A percentile compares a stretch with the other conserved stretches of the same genome.
Conservation (phyloP, 2,888 invertebrate species). For the Exephanes ischioxanthus region DNA sequence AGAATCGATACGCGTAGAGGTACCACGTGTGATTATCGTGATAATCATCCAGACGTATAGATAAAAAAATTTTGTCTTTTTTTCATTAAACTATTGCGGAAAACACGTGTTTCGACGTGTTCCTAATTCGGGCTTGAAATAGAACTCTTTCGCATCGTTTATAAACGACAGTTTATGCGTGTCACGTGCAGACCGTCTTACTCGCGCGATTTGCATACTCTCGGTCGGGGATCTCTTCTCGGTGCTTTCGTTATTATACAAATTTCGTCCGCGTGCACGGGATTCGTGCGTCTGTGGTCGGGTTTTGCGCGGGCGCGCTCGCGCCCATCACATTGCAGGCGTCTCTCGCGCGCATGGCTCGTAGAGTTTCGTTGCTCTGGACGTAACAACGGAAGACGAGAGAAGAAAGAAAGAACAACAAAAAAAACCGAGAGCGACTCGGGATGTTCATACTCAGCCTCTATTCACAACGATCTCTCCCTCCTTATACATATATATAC, state of each 20-base stretch:
- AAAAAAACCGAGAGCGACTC: not conserved
- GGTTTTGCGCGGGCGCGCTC: conserved; percentile 50
- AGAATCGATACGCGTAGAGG: not conserved
- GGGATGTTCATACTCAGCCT: not conserved
- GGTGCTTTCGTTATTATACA: not conserved
- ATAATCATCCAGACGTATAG: not conserved
- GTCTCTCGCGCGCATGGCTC: conserved; percentile 46
- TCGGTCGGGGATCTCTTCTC: not conserved
- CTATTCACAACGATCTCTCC: not conserved
- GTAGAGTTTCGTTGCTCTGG: conserved; percentile 20
- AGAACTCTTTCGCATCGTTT: not conserved
- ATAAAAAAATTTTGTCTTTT: not conserved
- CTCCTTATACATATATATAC: not conserved
- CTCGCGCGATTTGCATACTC: not conserved
- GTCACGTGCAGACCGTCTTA: too few relatives aligned
- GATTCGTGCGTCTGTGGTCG: conserved; percentile 1
- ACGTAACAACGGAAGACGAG: conserved; percentile 22
- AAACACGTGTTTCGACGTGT: not conserved
- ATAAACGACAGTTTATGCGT: too few relatives aligned
- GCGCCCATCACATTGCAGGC: conserved; percentile 37
- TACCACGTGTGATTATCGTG: not conserved
- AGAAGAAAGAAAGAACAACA: not conserved
- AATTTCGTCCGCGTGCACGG: conserved; percentile 4
- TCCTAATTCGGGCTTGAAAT: not conserved
- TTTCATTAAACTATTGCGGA: not conserved